phyloP scores from a whole-genome alignment of 2,888 invertebrate species.

The Doris montereyensis region DNA sequence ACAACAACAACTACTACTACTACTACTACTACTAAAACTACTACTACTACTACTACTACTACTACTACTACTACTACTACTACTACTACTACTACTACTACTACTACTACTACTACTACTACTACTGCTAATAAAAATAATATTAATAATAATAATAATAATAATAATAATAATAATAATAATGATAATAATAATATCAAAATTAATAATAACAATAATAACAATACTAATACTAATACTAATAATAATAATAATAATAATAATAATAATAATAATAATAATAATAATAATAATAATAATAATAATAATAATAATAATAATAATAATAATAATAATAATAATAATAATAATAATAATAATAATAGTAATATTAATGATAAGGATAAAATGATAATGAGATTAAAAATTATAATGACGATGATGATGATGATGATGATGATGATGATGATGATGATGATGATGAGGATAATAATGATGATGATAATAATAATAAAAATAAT shows the following conservation, averaged over 20 bases:
- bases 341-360: not conserved
- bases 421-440: constrained; percentile 39
- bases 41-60: no score
- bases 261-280: not conserved
- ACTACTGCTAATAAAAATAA: no score
- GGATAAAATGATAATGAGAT: not conserved
- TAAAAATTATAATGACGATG: constrained; percentile 37
- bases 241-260: not conserved
- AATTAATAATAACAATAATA: no score
- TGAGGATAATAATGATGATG: constrained; percentile 31
- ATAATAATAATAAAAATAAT: constrained; percentile 13
- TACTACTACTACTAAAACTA: no score
- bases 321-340: not conserved
- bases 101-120: constrained; percentile 17
- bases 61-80: constrained; percentile 28
- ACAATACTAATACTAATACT: no score
- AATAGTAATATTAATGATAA: not conserved
- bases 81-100: constrained; percentile 27
- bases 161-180: no score
- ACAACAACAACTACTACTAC: no score
- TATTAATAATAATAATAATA: no score
- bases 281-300: not conserved
- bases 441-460: no score
- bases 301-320: not conserved
- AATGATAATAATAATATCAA: no score